Percentiles rank a stretch among this genome's conserved stretches.
Evolutionary conservation across 2,797 vertebrate genomes (phyloP).

Genomic region (Tadarida brasiliensis): DNA sequence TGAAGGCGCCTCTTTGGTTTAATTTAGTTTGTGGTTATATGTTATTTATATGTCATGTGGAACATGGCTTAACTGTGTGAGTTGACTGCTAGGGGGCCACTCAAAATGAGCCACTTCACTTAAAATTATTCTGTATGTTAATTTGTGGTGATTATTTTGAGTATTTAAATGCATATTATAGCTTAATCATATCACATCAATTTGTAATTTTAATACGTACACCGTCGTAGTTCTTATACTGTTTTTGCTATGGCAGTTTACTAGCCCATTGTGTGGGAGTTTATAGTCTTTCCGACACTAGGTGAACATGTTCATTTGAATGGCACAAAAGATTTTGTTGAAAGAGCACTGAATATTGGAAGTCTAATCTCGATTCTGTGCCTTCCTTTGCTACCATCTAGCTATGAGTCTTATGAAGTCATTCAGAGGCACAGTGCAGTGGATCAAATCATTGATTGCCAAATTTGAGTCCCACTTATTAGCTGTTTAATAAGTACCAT

Average conservation of each 20-base stretch:
- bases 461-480: not conserved
- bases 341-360: not conserved
- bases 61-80: conserved; percentile 11
- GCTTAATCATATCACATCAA: not conserved
- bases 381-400: not conserved
- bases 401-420: not conserved
- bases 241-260: not conserved
- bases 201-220: not conserved
- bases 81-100: not conserved
- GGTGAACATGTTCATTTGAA: not conserved
- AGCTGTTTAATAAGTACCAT: not conserved
- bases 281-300: not conserved
- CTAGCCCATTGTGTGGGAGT: not conserved
- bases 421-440: not conserved
- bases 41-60: not conserved
- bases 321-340: not conserved
- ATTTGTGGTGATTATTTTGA: not conserved
- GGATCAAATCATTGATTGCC: not conserved
- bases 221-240: not conserved
- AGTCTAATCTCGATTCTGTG: not conserved
- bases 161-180: not conserved
- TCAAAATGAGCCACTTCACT: not conserved
- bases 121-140: not conserved
- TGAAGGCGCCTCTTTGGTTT: not conserved
- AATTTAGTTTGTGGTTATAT: not conserved